Evolutionary conservation across 1,140 invertebrate genomes (phyloP), one percentile per base, ranked within the genome.

Genomic region (Trichoplusia ni): DNA sequence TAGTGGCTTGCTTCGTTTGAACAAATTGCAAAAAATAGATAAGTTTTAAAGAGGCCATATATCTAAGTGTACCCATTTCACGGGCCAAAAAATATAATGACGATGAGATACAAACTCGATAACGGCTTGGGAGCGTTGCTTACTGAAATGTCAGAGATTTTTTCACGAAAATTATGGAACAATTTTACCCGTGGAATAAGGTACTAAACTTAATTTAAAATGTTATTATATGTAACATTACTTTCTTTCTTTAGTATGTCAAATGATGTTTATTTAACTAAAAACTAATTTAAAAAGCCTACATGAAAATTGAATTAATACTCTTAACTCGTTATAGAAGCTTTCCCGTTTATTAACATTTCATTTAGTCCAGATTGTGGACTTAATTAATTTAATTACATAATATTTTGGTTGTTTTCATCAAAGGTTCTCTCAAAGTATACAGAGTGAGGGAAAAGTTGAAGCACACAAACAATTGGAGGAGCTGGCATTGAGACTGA

Each of bases 11-110:
- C n/a, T 51, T 6, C 13, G 16, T 7, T 31, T 49, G n/a, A 14
- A 4, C 23, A 8, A 19, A 8, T 29, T 9, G 31, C 25, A 54
- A 38, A 38, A 7, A 38, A 14, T 33, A 21, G n/a, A n/a, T n/a
- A n/a, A n/a, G n/a, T 54, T 54, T 47, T 25, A 54, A 37, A 33
- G 11, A 16, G 47, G 8, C 2, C 31, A 51, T 51, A n/a, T 19
- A 13, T 21, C 18, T 54, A 37, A 54, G 51, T 54, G 25, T 37
- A 54, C 51, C 29, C 33, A 25, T 54, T 54, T 54, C 18, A 54
- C 33, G 53, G 35, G 5, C 38, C 53, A 27, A 58, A 58, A 58
- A 58, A 42, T 42, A 58, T 58, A 42, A 58, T 58, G 25, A 58
- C 27, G 19, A 8, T 8, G 31, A 38, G n/a, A 37, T 21, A 38